phyloP scores from a whole-genome alignment of 2,888 invertebrate species.

The Drosophila longiperda region DNA sequence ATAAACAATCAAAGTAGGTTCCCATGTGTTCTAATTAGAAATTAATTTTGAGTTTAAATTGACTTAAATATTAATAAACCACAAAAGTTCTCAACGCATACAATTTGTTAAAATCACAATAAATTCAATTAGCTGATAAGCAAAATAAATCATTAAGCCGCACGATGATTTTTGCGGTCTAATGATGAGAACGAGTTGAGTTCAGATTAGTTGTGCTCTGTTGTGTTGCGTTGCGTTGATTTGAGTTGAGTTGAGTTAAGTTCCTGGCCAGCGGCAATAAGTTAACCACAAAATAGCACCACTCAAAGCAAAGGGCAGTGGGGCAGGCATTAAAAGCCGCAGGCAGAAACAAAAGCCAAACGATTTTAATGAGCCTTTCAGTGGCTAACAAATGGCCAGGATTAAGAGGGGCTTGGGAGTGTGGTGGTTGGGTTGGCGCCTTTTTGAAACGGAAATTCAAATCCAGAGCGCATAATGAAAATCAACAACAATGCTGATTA shows the following conservation, averaged over 20 bases:
- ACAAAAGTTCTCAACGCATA: slow-evolving; percentile 5
- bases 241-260: slow-evolving; percentile 29
- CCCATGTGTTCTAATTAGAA: background rate
- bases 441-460: slow-evolving; percentile 39
- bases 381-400: slow-evolving; percentile 33
- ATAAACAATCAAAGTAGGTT: no score
- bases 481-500: slow-evolving; percentile 71
- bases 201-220: slow-evolving; percentile 12
- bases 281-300: slow-evolving; percentile 55
- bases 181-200: slow-evolving; percentile 40
- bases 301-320: slow-evolving; percentile 40
- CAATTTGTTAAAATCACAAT: slow-evolving; percentile 26
- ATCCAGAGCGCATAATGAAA: slow-evolving; percentile 45
- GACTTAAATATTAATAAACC: slow-evolving; percentile 4
- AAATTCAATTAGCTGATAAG: slow-evolving; percentile 51
- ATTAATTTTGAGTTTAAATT: background rate
- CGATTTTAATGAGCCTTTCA: slow-evolving; percentile 63
- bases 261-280: slow-evolving; percentile 47
- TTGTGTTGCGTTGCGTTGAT: slow-evolving; percentile 4
- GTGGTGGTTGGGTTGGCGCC: background rate
- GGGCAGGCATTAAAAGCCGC: slow-evolving; percentile 42
- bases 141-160: slow-evolving; percentile 51
- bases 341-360: slow-evolving; percentile 51
- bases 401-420: slow-evolving; percentile 1
- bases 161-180: slow-evolving; percentile 39